Evolutionary conservation across 2,888 invertebrate genomes (phyloP), one percentile per base, ranked within the genome.

Genomic region (Archaeoteleia sp.): DNA sequence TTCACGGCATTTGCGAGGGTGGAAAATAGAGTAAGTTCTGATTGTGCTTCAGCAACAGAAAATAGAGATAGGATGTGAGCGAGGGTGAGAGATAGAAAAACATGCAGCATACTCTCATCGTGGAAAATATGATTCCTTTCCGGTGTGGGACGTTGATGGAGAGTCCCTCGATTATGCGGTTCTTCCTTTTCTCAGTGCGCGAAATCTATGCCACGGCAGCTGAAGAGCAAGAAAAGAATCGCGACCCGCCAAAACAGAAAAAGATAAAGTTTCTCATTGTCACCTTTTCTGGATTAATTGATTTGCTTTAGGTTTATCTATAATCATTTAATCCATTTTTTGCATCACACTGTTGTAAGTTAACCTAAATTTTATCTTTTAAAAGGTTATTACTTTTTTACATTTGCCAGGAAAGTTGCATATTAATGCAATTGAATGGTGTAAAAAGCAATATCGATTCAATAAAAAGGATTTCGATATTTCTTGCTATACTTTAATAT

Each of bases 121-220:
- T 23, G 49, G 54, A 62, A 67, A 67, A 67, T 67, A 67, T 63
- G 74, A 75, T 74, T 71, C 74, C 72, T 67, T 73, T 74, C 74
- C 76, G 71, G 70, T 40, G 39, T 51, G 57, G 29, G 65, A 71
- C 73, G 65, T 67, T 62, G 72, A 55, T 61, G 57, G 39, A 39
- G 71, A 58, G 58, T 63, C 58, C 54, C 53, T 58, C 62, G 49
- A 62, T 63, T 68, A 67, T 61, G 67, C 67, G 61, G 61, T 67
- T 53, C 40, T 40, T 51, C 55, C 55, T 67, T 67, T 57, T 61
- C 51, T 53, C 13, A 46, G 45, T 29, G 61, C 13, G 51, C 55
- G 45, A 37, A 61, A 57, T 53, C 57, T 29, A 39, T 51, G 61
- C 61, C 61, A 58, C 25, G 14, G 42, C 23, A 37, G 15, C 48